These are phyloP conservation scores for Toxotes jaculatrix DNA, from an alignment of 2,113 vertebrate genomes.

Conservation along the genomic window DNA sequence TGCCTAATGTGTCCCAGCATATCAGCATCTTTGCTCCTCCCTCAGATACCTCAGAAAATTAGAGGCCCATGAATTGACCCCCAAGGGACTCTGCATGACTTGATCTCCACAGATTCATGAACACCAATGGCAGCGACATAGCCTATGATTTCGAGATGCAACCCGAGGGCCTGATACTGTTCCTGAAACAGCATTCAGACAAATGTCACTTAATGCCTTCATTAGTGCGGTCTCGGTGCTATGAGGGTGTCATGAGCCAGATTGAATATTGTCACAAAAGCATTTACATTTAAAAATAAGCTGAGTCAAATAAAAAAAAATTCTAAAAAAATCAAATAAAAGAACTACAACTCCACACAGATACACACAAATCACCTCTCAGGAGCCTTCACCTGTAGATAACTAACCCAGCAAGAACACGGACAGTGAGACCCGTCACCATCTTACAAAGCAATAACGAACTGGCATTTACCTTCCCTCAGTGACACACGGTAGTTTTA, in stretches of 20 bases:
- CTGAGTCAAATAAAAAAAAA: too few relatives aligned
- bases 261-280: conserved; percentile 6
- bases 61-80: neutral
- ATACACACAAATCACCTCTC: neutral
- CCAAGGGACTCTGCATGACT: neutral
- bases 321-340: too few relatives aligned
- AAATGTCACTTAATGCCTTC: neutral
- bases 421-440: neutral
- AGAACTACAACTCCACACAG: too few relatives aligned
- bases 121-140: neutral
- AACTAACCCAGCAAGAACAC: neutral
- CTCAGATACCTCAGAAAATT: neutral
- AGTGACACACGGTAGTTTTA: neutral
- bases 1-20: neutral
- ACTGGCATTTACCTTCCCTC: neutral
- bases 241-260: neutral
- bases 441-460: neutral
- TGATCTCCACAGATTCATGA: neutral
- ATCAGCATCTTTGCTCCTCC: neutral
- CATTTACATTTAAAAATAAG: neutral
- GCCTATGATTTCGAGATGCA: neutral
- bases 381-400: neutral
- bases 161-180: neutral
- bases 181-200: neutral
- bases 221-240: neutral